phyloP scores from a whole-genome alignment of 2,888 invertebrate genomes.

The Camptogramma bilineatum region DNA sequence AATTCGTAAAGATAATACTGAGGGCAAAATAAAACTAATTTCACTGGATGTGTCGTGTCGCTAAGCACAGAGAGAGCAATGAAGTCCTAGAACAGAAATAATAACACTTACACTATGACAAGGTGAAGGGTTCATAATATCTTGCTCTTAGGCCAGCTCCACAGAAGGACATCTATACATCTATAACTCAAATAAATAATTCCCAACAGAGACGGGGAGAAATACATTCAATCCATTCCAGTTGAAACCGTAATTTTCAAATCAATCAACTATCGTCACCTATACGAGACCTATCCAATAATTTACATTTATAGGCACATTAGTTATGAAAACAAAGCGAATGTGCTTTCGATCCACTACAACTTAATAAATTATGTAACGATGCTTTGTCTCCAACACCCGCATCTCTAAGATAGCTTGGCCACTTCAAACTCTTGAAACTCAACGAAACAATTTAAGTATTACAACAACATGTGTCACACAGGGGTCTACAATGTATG shows the following conservation, averaged over 20 bases:
- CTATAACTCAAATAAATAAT: conserved; percentile 57
- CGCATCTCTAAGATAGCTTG: conserved; percentile 75
- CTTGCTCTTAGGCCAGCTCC: conserved; percentile 72
- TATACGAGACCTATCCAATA: conserved; percentile 80
- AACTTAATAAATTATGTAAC: conserved; percentile 73
- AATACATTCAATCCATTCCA: conserved; percentile 60
- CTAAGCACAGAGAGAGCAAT: conserved; percentile 62
- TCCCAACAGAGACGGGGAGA: conserved; percentile 52
- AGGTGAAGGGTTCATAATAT: conserved; percentile 64
- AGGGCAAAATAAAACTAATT: conserved; percentile 77
- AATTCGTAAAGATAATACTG: conserved; percentile 78
- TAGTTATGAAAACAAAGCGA: conserved; percentile 82
- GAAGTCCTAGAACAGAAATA: conserved; percentile 64
- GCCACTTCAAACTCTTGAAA: conserved; percentile 67
- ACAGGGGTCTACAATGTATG: conserved; percentile 42
- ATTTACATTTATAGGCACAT: conserved; percentile 85
- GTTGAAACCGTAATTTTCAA: conserved; percentile 71
- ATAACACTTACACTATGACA: conserved; percentile 66
- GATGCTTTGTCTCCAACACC: conserved; percentile 76
- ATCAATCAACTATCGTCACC: conserved; percentile 76
- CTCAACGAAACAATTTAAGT: conserved; percentile 68
- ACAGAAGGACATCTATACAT: conserved; percentile 56
- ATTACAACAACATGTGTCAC: conserved; percentile 69
- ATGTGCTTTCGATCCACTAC: conserved; percentile 81
- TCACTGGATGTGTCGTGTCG: conserved; percentile 67